Conservation (phyloP, 2,888 invertebrate species). For the Meghimatium bilineatum region DNA sequence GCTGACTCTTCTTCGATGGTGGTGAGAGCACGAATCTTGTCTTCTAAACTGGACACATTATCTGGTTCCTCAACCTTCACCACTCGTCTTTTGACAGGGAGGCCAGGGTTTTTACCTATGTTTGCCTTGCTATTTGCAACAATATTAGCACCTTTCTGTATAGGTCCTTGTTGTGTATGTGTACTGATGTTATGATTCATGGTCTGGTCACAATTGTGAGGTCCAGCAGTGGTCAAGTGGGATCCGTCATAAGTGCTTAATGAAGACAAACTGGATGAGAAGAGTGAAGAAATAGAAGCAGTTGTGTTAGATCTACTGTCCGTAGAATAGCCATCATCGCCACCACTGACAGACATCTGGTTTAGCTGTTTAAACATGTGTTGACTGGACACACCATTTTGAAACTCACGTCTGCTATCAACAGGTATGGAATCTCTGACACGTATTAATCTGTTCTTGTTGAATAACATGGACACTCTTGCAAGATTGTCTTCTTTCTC, state of each 20-base stretch:
- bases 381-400: neutral
- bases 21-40: constrained; percentile 64
- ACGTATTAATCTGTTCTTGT: neutral
- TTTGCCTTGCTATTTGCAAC: neutral
- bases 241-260: constrained; percentile 54
- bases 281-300: constrained; percentile 63
- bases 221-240: neutral
- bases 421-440: neutral
- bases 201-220: neutral
- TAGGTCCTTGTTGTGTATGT: constrained; percentile 28
- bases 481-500: neutral
- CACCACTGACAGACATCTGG: constrained; percentile 31
- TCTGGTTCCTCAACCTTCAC: constrained; percentile 57
- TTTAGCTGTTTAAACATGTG: neutral
- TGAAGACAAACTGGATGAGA: constrained; percentile 66
- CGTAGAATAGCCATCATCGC: constrained; percentile 69
- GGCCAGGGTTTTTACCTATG: constrained; percentile 46
- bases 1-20: constrained; percentile 65
- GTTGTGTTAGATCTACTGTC: constrained; percentile 65
- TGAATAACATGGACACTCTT: neutral
- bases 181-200: neutral
- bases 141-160: constrained; percentile 28
- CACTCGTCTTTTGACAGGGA: constrained; percentile 59
- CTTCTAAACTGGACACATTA: constrained; percentile 59
- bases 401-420: neutral